Conservation (phyloP, 1,140 invertebrate genomes). For the Megalonaias nervosa region DNA sequence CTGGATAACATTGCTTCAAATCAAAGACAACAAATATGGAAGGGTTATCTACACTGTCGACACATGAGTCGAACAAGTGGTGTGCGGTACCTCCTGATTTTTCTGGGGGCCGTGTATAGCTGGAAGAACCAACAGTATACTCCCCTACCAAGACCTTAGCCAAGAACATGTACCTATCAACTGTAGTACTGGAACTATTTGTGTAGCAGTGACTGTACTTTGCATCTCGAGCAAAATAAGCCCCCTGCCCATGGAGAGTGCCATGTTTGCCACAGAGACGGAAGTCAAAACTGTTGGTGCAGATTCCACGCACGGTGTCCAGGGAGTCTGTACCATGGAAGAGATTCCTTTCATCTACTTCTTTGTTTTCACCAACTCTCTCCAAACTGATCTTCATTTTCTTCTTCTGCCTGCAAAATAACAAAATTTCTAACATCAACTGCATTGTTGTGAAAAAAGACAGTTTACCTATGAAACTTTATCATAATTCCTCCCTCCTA, state of each 20-base stretch:
- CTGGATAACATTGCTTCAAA: constrained; percentile 59
- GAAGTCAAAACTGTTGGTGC: constrained; percentile 56
- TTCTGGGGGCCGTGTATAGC: constrained; percentile 50
- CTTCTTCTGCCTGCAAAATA: constrained; percentile 34
- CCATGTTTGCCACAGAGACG: constrained; percentile 51
- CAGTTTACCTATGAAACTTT: not conserved
- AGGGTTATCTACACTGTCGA: constrained; percentile 52
- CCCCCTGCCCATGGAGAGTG: constrained; percentile 58
- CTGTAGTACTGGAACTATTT: not conserved
- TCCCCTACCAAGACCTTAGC: constrained; percentile 60
- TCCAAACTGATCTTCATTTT: constrained; percentile 42
- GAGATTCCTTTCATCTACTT: constrained; percentile 38
- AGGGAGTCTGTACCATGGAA: constrained; percentile 54
- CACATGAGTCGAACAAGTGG: constrained; percentile 62
- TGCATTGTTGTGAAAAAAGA: not conserved
- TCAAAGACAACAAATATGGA: constrained; percentile 63
- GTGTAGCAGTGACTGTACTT: constrained; percentile 52
- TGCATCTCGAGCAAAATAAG: constrained; percentile 60
- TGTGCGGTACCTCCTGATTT: constrained; percentile 31
- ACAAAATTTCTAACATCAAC: not conserved
- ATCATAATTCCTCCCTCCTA: not conserved
- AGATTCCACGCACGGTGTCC: constrained; percentile 45
- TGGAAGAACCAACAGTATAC: constrained; percentile 40
- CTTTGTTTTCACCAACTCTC: constrained; percentile 11
- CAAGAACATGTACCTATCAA: constrained; percentile 51